Conservation (phyloP, 1,140 invertebrate genomes). For the Cherax destructor region DNA sequence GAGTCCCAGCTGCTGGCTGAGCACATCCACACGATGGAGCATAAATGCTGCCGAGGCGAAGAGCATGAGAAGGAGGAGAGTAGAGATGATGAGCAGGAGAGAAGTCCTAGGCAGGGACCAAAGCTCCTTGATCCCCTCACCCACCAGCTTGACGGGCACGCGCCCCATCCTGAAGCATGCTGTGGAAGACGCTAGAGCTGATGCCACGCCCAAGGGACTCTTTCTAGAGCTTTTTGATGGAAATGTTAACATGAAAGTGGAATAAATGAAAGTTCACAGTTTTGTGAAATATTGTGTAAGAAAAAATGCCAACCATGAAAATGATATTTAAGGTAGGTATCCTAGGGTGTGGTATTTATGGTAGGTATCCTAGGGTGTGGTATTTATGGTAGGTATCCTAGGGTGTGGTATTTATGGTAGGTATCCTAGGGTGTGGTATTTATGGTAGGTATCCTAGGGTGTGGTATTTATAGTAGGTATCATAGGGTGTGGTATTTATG, state of each 20-base stretch:
- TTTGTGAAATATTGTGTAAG: too few relatives aligned
- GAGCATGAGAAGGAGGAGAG: slow-evolving; percentile 51
- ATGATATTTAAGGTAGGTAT: too few relatives aligned
- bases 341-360: too few relatives aligned
- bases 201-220: neutral
- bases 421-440: too few relatives aligned
- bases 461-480: too few relatives aligned
- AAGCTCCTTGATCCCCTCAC: slow-evolving; percentile 41
- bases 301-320: too few relatives aligned
- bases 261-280: neutral
- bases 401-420: too few relatives aligned
- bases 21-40: slow-evolving; percentile 54
- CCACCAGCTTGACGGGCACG: slow-evolving; percentile 48
- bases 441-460: too few relatives aligned
- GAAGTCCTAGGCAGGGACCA: slow-evolving; percentile 55
- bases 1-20: slow-evolving; percentile 55
- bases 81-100: slow-evolving; percentile 52
- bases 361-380: too few relatives aligned
- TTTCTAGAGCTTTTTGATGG: neutral
- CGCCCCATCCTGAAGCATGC: slow-evolving; percentile 57
- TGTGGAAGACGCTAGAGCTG: neutral
- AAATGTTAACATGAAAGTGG: neutral
- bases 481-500: too few relatives aligned
- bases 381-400: too few relatives aligned
- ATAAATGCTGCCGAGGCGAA: slow-evolving; percentile 64